Base-by-base conservation (phyloP, 2,888 invertebrate species). In the Sepiola atlantica region DNA sequence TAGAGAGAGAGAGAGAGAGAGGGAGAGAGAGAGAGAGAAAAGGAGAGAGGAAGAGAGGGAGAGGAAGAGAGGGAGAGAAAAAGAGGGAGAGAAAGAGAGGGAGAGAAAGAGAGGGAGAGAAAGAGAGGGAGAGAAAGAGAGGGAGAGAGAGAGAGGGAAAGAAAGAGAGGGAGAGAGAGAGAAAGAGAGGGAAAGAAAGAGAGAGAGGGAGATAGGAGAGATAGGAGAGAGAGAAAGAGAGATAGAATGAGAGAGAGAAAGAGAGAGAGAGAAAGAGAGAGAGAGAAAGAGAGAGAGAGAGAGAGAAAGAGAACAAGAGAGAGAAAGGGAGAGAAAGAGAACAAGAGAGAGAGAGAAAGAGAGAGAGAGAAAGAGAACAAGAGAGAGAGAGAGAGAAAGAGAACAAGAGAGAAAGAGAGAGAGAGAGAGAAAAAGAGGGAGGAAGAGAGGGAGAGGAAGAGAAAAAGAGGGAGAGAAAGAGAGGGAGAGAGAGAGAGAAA, bases 221-320 rank as follows among this genome's bases (percentile, higher is more conserved):
- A 77, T 77, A 77, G 24, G n/a, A n/a, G n/a, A n/a, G n/a, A n/a
- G n/a, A n/a, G n/a, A n/a, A n/a, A n/a, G n/a, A n/a, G n/a, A n/a
- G n/a, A n/a, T n/a, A n/a, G n/a, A n/a, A n/a, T 77, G 77, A 77
- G 77, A 77, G 77, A 77, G 77, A 77, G 77, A 77, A 24, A 77
- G 77, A 77, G 77, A 77, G 77, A 24, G 77, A 77, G 77, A 77
- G 77, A 24, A 24, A 77, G 77, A 77, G 77, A 77, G 77, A 77
- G 77, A 77, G 77, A 77, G 77, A 24, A 77, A 24, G 24, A 24
- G 24, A 24, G 24, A 24, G 24, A 24, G 24, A 24, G 77, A 77
- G 77, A 77, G 77, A 77, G 77, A 77, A 24, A 77, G 24, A 24
- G 24, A 24, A 77, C 20, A 77, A 24, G 24, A 24, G 77, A 77